phyloP scores from a whole-genome alignment of 2,113 vertebrate species.

The Calidris pygmaea region DNA sequence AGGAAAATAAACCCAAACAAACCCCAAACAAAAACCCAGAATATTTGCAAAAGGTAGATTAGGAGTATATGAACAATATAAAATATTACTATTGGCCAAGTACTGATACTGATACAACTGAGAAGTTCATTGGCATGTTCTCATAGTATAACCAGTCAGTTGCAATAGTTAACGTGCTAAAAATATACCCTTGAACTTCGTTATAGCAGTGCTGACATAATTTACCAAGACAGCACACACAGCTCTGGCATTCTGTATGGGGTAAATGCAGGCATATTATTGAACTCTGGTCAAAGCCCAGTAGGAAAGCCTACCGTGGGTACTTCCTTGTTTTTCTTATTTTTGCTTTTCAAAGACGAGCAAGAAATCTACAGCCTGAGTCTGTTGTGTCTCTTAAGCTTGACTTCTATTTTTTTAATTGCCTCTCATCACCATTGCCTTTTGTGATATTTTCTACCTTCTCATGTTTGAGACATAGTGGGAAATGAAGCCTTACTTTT shows the following conservation, averaged over 20 bases:
- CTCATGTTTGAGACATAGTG: not conserved
- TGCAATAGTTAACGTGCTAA: not conserved
- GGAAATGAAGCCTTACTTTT: not conserved
- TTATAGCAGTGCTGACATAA: not conserved
- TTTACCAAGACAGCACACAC: not conserved
- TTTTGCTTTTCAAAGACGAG: not conserved
- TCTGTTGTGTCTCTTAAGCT: not conserved
- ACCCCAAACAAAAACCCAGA: not conserved
- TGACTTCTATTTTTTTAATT: not conserved
- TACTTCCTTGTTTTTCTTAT: not conserved
- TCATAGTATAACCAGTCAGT: not conserved
- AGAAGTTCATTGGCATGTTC: not conserved
- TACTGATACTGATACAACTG: not conserved
- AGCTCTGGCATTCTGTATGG: not conserved
- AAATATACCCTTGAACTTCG: not conserved
- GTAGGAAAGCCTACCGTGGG: not conserved
- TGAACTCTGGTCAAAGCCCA: not conserved
- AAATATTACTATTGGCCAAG: not conserved
- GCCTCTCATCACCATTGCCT: not conserved
- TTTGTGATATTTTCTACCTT: not conserved
- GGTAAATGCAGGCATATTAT: not conserved
- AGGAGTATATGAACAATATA: not conserved
- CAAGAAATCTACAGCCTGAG: not conserved
- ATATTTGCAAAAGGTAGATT: not conserved
- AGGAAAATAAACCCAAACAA: not conserved